Evolutionary conservation across 2,888 invertebrate genomes (phyloP), one percentile per base, ranked within the genome.

Genomic region (Mechanitis messenoides): DNA sequence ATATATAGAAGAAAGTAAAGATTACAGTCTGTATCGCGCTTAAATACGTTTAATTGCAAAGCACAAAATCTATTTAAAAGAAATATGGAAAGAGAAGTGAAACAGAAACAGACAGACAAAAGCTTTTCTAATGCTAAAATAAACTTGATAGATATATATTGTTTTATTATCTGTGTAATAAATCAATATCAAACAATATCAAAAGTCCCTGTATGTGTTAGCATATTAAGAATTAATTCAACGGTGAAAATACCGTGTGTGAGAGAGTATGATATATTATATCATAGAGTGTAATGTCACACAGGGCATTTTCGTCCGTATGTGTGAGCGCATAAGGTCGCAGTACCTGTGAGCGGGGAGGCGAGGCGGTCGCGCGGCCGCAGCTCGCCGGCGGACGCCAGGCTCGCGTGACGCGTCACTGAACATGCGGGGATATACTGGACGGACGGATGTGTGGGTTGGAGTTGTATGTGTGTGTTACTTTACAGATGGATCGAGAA

Each of bases 381-480:
- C 74, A 84, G 76, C 79, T 87, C 87, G 69, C 75, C 75, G 67
- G 84, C 80, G 67, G 83, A 77, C 69, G 85, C 82, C 69, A 85
- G 81, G 79, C 87, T 87, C 72, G 85, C 82, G 83, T 85, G 87
- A 72, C 88, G 84, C 79, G 80, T 80, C 87, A 87, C 89, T 87
- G 89, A 84, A 84, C 88, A 87, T 85, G 87, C 88, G 76, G 70
- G 71, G 72, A 70, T 72, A 73, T 68, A 70, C 69, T 58, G 58
- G 56, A 55, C 58, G 58, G 61, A 61, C 61, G 50, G 50, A 31
- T 50, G 31, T 31, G 50, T 42, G 42, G 42, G 42, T 42, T 63
- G 45, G 58, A 56, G 47, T 50, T 50, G 50, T 50, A 55, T 35
- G 50, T 35, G 33, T 45, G 61, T 57, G 54, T 57, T 53, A 38